Evolutionary conservation across 2,888 invertebrate genomes (phyloP), one percentile per base, ranked within the genome.

Genomic region (Slavum lentiscoides): DNA sequence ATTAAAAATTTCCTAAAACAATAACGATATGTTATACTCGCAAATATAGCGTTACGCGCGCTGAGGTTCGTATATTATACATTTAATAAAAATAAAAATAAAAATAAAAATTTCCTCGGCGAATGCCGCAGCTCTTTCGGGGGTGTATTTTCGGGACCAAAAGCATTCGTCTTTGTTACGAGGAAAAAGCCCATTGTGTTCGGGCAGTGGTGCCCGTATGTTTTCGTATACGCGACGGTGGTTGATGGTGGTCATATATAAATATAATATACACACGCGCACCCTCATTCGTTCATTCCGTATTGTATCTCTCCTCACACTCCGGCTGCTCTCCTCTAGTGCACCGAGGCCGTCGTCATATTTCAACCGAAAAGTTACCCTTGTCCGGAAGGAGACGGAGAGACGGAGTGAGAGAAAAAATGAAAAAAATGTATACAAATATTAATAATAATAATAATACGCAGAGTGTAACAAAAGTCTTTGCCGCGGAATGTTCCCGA

Each of bases 341-440:
- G 21, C 23, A 1, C 13, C 3, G 39, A 30, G 30, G 39, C 11
- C 17, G 67, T 67, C 58, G 67, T 76, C 75, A 76, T 76, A 76
- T 76, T 76, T 76, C 76, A 76, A 68, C 76, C 59, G 49, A 11
- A 68, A 76, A 67, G 68, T 49, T 68, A 76, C 76, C 76, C 76
- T 49, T 59, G 76, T 68, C 68, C 30, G 4, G 4, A 4, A 30
- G 30, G 30, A 30, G 30, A 30, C 30, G 30, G 30, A 30, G 30
- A n/a, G n/a, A n/a, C n/a, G n/a, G n/a, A 30, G 30, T 30, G 30
- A 30, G 4, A 30, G 4, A 2, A 2, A 30, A 30, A 30, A 30
- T 30, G n/a, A 66, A 30, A 30, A 2, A 30, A 2, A 30, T 30
- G 4, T 30, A 30, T 30, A 30, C 4, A 30, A 2, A 30, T 30